Conservation (phyloP, 2,797 vertebrate species). For the Macrochelys suwanniensis region DNA sequence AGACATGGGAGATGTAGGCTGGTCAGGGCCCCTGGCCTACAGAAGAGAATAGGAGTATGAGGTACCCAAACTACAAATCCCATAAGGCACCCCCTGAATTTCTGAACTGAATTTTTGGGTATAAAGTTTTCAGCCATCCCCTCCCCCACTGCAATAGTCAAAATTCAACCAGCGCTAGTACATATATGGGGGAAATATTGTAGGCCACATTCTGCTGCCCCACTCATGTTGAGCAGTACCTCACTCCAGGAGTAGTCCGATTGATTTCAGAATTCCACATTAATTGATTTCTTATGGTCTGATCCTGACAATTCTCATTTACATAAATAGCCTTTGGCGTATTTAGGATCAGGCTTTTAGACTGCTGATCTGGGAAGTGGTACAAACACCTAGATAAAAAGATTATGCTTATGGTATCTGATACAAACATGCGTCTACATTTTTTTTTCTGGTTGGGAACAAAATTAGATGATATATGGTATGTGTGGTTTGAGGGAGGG, state of each 20-base stretch:
- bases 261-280: neutral
- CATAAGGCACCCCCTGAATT: neutral
- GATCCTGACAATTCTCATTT: neutral
- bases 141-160: neutral
- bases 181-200: neutral
- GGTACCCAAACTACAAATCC: neutral
- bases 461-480: neutral
- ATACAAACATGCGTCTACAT: neutral
- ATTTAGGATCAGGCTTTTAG: neutral
- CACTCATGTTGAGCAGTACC: neutral
- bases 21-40: neutral
- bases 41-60: neutral
- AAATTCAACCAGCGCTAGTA: neutral
- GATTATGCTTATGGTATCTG: neutral
- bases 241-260: neutral
- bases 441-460: neutral
- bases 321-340: neutral
- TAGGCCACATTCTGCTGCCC: neutral
- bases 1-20: conserved; percentile 1
- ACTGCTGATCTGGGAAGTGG: neutral
- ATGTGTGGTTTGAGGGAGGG: neutral
- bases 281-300: neutral
- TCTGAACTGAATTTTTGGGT: neutral
- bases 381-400: neutral
- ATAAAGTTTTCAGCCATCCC: neutral